Evolutionary conservation across 2,113 vertebrate genomes (phyloP), one percentile per base, ranked within the genome.

Genomic region (Burhinus bistriatus): DNA sequence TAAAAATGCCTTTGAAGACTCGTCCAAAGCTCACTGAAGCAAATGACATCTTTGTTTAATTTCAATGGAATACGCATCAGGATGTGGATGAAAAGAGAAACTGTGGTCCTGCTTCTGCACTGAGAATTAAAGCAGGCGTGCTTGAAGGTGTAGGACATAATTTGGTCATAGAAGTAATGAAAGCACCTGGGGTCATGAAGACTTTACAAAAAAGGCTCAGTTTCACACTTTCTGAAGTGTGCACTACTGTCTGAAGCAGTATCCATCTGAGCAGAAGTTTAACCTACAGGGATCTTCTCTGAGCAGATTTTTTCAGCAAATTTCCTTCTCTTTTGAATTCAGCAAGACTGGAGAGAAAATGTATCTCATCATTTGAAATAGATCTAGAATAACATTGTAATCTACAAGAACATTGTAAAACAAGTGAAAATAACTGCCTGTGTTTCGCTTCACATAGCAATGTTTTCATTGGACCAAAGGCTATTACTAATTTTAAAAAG

Each of bases 41-140:
- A 71, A 73, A 70, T 70, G 62, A 83, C 55, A 90, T 88, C 78
- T 95, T 90, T 95, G 29, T 96, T 94, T 97, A 73, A 93, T 93
- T 96, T 95, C 58, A 68, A 3, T 40, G 47, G 68, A 83, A 54
- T 81, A 88, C 13, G 17, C 69, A 45, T 68, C 85, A 86, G 47
- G 57, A 93, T 78, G n/a, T 75, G 38, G 44, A 86, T 49, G 65
- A 87, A 78, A 92, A 83, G 61, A 72, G 47, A 92, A 80, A 66
- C 69, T 29, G 19, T 68, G 47, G 55, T 62, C 52, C 44, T 59
- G 69, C 32, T 83, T 82, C 59, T 93, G 59, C 83, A 51, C 4
- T 51, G 73, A 79, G 73, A 76, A 52, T 83, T 83, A 52, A 44
- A 52, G 12, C 44, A 82, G 40, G 6, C 16, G 44, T 59, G 14